A percentile compares a stretch with the other conserved stretches of the same genome.
phyloP scores from a whole-genome alignment of 2,113 vertebrate species.

The Beaufortia kweichowensis region DNA sequence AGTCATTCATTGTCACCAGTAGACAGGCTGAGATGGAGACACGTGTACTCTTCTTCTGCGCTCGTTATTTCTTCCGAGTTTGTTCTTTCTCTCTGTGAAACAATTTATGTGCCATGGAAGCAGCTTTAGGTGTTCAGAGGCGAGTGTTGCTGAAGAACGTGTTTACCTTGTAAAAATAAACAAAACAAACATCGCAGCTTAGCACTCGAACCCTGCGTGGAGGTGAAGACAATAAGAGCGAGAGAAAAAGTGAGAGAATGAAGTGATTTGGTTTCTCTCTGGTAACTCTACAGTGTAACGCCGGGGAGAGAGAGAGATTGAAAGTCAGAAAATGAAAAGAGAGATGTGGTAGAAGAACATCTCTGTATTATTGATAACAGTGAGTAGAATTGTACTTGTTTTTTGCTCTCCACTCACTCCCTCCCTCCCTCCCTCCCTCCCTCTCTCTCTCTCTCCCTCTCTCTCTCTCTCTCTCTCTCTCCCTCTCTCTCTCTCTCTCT shows the following conservation, averaged over 20 bases:
- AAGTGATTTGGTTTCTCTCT: background rate
- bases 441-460: too few species aligned
- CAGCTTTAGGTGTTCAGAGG: slow-evolving; percentile 4
- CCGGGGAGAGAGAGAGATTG: background rate
- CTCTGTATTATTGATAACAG: slow-evolving; percentile 37
- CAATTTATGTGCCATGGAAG: background rate
- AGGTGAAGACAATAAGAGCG: background rate
- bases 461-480: too few species aligned
- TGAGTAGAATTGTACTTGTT: slow-evolving; percentile 24
- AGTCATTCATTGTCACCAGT: background rate
- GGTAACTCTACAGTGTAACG: background rate
- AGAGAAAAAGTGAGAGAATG: background rate
- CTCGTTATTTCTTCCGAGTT: background rate
- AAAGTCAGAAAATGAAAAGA: slow-evolving; percentile 34
- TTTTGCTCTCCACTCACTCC: background rate
- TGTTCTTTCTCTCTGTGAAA: background rate
- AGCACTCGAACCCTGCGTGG: slow-evolving; percentile 3
- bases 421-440: too few species aligned
- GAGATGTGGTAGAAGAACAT: slow-evolving; percentile 20
- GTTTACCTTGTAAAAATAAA: slow-evolving; percentile 21
- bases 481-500: too few species aligned
- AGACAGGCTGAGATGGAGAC: background rate
- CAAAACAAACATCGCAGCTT: slow-evolving; percentile 1
- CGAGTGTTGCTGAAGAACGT: background rate
- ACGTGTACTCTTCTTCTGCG: background rate